phyloP scores from a whole-genome alignment of 1,140 invertebrate species.

The Cherax destructor region DNA sequence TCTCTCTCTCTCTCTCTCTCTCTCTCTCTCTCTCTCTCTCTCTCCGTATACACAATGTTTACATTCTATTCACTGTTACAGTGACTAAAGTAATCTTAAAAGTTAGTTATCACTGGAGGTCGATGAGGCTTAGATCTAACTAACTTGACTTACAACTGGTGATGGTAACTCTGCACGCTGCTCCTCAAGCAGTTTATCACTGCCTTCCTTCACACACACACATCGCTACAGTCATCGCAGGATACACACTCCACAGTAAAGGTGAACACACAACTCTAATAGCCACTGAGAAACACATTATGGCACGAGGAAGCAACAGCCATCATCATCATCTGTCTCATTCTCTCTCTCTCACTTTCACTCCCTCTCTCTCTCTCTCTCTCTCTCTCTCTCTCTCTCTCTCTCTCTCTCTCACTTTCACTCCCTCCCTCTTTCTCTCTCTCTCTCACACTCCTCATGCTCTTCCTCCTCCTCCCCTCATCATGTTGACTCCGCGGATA shows the following conservation, averaged over 20 bases:
- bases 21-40: too few relatives aligned
- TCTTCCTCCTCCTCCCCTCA: not conserved
- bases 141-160: too few relatives aligned
- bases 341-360: not conserved
- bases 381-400: not conserved
- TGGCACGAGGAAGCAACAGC: not conserved
- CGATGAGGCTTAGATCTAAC: too few relatives aligned
- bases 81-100: too few relatives aligned
- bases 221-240: too few relatives aligned
- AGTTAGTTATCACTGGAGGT: too few relatives aligned
- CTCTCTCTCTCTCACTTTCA: not conserved
- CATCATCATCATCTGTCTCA: not conserved
- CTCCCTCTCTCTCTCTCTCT: conserved; percentile 1
- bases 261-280: not conserved
- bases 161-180: too few relatives aligned
- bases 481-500: conserved; percentile 57
- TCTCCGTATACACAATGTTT: too few relatives aligned
- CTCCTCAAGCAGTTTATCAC: too few relatives aligned
- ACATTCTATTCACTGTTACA: too few relatives aligned
- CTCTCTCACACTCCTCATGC: not conserved
- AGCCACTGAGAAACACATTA: conserved; percentile 1
- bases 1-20: too few relatives aligned
- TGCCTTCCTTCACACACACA: too few relatives aligned
- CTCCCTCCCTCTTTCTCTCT: not conserved
- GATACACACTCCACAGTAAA: not conserved